Percentiles rank a stretch among this genome's conserved stretches.
These are phyloP conservation scores for Platalea minor DNA, from an alignment of 2,797 vertebrate species.

Conservation along the genomic window DNA sequence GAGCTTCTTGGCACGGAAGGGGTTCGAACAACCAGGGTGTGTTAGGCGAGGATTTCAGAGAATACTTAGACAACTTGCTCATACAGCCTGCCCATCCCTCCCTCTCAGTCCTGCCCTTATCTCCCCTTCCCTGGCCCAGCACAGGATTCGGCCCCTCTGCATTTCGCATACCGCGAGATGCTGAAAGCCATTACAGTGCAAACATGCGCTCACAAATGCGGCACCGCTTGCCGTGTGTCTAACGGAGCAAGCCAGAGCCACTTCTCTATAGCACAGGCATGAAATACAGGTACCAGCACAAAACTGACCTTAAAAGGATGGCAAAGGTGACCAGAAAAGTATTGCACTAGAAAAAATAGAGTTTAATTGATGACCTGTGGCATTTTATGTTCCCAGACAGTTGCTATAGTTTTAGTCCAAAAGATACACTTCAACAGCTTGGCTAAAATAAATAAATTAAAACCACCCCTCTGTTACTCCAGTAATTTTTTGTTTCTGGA, in stretches of 20 bases:
- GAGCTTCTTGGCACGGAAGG: not conserved
- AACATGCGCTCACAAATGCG: rapidly evolving
- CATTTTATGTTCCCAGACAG: not conserved
- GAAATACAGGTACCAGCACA: not conserved
- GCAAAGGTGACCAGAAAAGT: not conserved
- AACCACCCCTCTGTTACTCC: not conserved
- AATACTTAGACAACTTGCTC: not conserved
- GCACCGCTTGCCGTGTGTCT: not conserved
- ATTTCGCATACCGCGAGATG: rapidly evolving
- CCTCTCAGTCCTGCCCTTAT: not conserved
- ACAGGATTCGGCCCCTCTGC: not conserved
- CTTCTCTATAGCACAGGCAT: not conserved
- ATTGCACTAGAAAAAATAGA: not conserved
- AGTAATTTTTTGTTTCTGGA: not conserved
- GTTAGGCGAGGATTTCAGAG: not conserved
- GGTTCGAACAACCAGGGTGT: not conserved
- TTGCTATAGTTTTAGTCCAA: not conserved
- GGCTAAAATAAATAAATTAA: not conserved
- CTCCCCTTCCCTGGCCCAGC: not conserved
- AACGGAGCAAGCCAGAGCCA: not conserved
- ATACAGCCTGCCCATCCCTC: not conserved
- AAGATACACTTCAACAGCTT: not conserved
- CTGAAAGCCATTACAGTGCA: not conserved
- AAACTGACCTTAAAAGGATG: not conserved
- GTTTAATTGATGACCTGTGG: not conserved